Base-by-base conservation (phyloP, 2,797 vertebrate species). In the Coendou prehensilis region DNA sequence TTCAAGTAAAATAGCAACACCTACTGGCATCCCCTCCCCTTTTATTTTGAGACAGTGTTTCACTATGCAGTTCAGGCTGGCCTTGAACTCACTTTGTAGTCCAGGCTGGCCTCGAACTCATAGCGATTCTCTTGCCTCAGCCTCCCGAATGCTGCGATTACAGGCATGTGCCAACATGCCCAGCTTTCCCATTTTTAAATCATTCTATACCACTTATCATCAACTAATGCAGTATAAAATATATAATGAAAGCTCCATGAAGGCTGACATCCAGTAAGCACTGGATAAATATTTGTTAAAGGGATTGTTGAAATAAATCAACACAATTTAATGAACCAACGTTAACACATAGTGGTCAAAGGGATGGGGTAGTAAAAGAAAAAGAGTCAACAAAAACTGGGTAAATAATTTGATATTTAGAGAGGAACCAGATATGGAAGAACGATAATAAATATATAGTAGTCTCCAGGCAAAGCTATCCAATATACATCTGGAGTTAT, bases 291-390 rank as follows among this genome's bases (percentile, higher is more conserved):
- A 92, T 71, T 85, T 64, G 13, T 84, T 89, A 63, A 87, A 81
- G 22, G 10, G 91, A n/a, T 73, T 78, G 3, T 84, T 63, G 45
- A 91, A 80, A 73, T 37, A 86, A 79, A 94, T 84, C 73, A 93
- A 83, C n/a, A 93, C 8, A 50, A 73, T 81, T 81, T 78, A 87
- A 75, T 85, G 37, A 87, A 67, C 59, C 47, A 78, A n/a, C 57
- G 47, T 57, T 28, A 22, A 15, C 37, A 33, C 37, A 57, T 28
- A 13, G 10, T 56, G 2, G 17, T 37, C 78, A 84, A 76, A 30
- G 22, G 1, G 15, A 57, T 9, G n/a, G 26, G 11, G 17, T 71
- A 80, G 20, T 73, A 67, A 83, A 50, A 54, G 6, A 89, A 67
- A 86, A 71, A 26, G 3, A 87, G 23, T 45, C 14, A 69, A 81